Evolutionary conservation across 2,797 vertebrate genomes (phyloP), one percentile per base, ranked within the genome.

Genomic region (Triplophysa yarkandensis): DNA sequence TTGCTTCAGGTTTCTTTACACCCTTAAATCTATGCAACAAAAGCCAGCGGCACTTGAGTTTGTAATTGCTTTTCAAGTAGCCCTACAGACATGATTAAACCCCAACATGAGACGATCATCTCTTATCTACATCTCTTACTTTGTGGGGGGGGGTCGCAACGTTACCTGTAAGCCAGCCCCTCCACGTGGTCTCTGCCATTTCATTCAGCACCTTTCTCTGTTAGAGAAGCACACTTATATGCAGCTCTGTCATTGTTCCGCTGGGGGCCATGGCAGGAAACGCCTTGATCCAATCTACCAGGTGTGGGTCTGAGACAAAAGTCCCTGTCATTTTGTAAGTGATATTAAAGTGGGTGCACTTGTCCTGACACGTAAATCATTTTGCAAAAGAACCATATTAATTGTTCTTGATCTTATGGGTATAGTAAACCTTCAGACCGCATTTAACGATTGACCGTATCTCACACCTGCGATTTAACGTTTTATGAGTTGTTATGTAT

Each of bases 211-310:
- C 50, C 71, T 30, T 34, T 23, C 27, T 44, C 8, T 11, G 36
- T 32, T 32, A 17, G 36, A 28, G n/a, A 57, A 16, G 9, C 25
- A 14, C 3, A 7, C 34, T 34, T 58, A 17, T 57, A 57, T 30
- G 28, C 39, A 66, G 14, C 10, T 44, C 63, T 44, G 28, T 30
- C 10, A 46, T 55, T 57, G 21, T 34, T 74, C 5, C 10, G 39
- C 27, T 65, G 14, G 71, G 50, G 71, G 50, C 36, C 34, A 57
- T 19, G 25, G 39, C 3, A 41, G 21, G 39, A 44, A 57, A 66
- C 14, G 39, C 62, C 27, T 66, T 50, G 46, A 72, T 65, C 50
- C 52, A 66, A 44, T 57, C 50, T 25, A 55, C 62, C 71, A 74
- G 52, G 71, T 74, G 71, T 46, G 32, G 19, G 39, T 57, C 41